Percentiles rank a stretch among this genome's conserved stretches.
Conservation (phyloP, 1,140 invertebrate genomes). For the Lasioglossum albipes region DNA sequence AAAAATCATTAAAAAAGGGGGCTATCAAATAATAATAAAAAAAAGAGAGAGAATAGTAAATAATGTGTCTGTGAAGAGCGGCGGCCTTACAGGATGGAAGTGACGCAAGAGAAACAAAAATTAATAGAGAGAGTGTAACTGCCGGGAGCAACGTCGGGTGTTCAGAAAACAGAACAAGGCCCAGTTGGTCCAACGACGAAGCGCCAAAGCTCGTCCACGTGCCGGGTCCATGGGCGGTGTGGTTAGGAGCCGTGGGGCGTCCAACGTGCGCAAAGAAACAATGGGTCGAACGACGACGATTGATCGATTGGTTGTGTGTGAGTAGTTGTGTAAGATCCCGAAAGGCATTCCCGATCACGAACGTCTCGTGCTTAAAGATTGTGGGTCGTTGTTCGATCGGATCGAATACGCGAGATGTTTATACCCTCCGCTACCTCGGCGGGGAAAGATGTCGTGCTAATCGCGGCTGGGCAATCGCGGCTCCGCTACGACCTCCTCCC, state of each 20-base stretch:
- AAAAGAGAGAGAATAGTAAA: constrained; percentile 62
- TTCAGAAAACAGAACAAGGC: constrained; percentile 77
- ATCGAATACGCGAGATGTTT: background rate
- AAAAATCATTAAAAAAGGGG: constrained; percentile 34
- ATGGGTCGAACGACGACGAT: background rate
- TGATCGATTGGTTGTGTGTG: background rate
- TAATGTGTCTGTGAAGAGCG: constrained; percentile 70
- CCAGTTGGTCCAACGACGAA: constrained; percentile 68
- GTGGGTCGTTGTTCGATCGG: constrained; percentile 25
- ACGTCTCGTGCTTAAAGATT: background rate
- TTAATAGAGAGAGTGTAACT: constrained; percentile 37
- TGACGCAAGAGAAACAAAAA: constrained; percentile 62
- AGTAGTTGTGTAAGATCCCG: too few species aligned
- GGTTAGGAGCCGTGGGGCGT: constrained; percentile 9
- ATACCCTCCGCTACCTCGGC: too few species aligned
- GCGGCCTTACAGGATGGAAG: constrained; percentile 71
- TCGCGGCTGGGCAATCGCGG: constrained; percentile 50
- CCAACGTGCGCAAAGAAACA: constrained; percentile 25
- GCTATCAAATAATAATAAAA: constrained; percentile 10
- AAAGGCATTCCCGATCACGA: constrained; percentile 2
- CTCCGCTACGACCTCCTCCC: constrained; percentile 29
- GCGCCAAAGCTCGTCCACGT: constrained; percentile 72
- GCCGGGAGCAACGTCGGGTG: constrained; percentile 65
- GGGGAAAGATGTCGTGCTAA: background rate
- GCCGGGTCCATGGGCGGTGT: constrained; percentile 64